Evolutionary conservation across 2,113 vertebrate genomes (phyloP), one percentile per base, ranked within the genome.

Genomic region (Notiomystis cincta): DNA sequence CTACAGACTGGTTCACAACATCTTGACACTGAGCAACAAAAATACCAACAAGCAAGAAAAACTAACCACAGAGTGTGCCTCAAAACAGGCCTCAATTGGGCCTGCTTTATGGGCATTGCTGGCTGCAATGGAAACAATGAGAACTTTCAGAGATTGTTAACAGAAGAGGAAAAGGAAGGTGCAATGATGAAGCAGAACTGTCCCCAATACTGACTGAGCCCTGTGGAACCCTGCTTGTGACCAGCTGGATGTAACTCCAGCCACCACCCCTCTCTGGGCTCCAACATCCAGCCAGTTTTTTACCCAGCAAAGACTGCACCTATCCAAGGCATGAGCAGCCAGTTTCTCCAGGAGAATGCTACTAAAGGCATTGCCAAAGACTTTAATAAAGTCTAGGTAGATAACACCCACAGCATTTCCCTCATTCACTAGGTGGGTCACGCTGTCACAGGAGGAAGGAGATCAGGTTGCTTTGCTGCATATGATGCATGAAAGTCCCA

Each of bases 371-470:
- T 31, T 54, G 22, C 18, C 53, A n/a, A 75, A 35, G 16, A 17
- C 38, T 47, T 47, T 25, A 12, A 25, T 60, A 37, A 40, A 42
- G 17, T 35, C 35, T 40, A 77, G 54, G 25, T 28, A 24, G n/a
- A 37, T 30, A 48, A 48, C 25, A 61, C 9, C 62, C 17, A 23
- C 25, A 42, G 21, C 18, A 47, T 48, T 60, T 61, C 15, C 7
- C 40, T 42, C 54, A 42, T 20, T 35, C 35, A 15, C 30, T 33
- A 17, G 35, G 62, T 18, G 48, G 47, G 31, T 42, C 47, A 54
- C 0, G 0, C 31, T 23, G 25, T 37, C 25, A 54, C 15, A 23
- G 38, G 31, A 35, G 31, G 62, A 69, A 54, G n/a, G n/a, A 54
- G 28, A 51, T 18, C 40, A 53, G 31, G 35, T 56, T 42, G 7